Conservation (phyloP, 2,113 vertebrate genomes). For the Labeo rohita region DNA sequence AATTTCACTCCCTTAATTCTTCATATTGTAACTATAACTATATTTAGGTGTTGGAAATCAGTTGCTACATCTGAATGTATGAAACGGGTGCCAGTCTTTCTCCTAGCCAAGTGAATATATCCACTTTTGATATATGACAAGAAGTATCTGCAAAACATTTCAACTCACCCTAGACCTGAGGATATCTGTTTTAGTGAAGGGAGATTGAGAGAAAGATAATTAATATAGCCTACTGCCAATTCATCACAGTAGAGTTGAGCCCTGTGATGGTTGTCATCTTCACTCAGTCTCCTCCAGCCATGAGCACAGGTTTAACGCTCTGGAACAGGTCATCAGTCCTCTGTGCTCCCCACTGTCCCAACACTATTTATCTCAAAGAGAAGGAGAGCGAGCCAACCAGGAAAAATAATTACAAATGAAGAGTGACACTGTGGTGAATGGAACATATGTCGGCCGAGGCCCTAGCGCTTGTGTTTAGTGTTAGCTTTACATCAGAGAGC, state of each 20-base stretch:
- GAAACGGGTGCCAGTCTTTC: neutral
- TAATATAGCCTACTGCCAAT: conserved; percentile 70
- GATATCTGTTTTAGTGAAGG: conserved; percentile 7
- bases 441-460: conserved; percentile 91
- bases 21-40: neutral
- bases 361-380: conserved; percentile 84
- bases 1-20: neutral
- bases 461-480: conserved; percentile 57
- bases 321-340: conserved; percentile 87
- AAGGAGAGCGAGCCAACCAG: conserved; percentile 75
- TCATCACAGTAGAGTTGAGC: conserved; percentile 76
- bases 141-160: neutral
- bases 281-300: conserved; percentile 77
- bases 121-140: neutral
- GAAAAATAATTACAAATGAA: conserved; percentile 95
- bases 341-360: conserved; percentile 80
- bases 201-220: conserved; percentile 48
- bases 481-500: conserved; percentile 71
- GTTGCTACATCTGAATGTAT: neutral
- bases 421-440: conserved; percentile 90
- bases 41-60: neutral
- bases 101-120: neutral
- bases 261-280: conserved; percentile 84
- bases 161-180: neutral
- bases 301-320: conserved; percentile 85